phyloP scores from a whole-genome alignment of 2,797 vertebrate genomes.

The Myripristis murdjan region DNA sequence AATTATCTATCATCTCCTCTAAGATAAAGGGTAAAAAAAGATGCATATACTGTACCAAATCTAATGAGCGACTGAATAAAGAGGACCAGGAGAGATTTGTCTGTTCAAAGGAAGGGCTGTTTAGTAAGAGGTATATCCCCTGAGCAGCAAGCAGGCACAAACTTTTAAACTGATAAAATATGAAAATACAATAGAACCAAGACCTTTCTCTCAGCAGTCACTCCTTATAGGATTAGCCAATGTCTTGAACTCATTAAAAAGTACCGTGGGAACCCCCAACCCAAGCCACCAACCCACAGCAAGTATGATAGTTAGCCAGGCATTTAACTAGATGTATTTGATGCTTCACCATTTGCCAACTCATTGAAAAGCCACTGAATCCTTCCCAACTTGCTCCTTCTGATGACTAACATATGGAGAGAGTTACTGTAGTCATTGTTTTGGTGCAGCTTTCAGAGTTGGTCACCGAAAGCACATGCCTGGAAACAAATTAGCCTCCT shows the following conservation, averaged over 20 bases:
- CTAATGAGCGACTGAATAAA: slow-evolving; percentile 92
- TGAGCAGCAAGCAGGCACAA: slow-evolving; percentile 28
- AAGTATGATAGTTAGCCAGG: slow-evolving; percentile 33
- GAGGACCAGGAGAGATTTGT: slow-evolving; percentile 91
- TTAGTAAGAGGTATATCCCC: slow-evolving; percentile 60
- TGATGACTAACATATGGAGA: slow-evolving; percentile 49
- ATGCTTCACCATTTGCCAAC: slow-evolving; percentile 52
- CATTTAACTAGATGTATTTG: slow-evolving; percentile 49
- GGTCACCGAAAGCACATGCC: slow-evolving; percentile 10
- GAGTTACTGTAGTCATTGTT: slow-evolving; percentile 39
- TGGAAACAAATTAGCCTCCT: slow-evolving; percentile 13
- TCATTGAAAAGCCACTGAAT: slow-evolving; percentile 52
- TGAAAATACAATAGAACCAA: slow-evolving; percentile 28
- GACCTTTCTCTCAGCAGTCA: slow-evolving; percentile 14
- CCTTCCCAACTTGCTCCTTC: slow-evolving; percentile 11
- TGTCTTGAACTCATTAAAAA: slow-evolving; percentile 59
- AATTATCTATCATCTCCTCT: slow-evolving; percentile 61
- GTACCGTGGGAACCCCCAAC: slow-evolving; percentile 36
- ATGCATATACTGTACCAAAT: slow-evolving; percentile 88
- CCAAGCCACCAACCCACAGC: slow-evolving; percentile 24
- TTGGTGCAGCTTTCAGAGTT: slow-evolving; percentile 17
- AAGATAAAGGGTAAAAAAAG: slow-evolving; percentile 57
- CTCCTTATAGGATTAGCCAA: neutral
- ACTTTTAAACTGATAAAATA: neutral
- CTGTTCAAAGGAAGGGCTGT: slow-evolving; percentile 84